A percentile compares a stretch with the other conserved stretches of the same genome.
phyloP scores from a whole-genome alignment of 2,113 vertebrate species.

The Hippocampus zosterae region DNA sequence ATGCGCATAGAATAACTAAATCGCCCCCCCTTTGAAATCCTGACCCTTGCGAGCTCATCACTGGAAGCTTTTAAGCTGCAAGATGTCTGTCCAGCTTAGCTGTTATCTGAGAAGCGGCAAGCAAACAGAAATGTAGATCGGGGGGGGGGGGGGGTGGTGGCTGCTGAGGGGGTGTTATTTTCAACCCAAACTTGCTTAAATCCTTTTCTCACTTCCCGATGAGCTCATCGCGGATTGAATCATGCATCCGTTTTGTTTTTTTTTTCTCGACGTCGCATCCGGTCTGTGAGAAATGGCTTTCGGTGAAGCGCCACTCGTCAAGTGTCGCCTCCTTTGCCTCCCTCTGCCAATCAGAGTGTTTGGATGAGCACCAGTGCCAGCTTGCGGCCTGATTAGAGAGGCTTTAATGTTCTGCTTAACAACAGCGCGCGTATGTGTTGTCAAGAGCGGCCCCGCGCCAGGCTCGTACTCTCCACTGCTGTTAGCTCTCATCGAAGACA shows the following conservation, averaged over 20 bases:
- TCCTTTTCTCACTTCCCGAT: neutral
- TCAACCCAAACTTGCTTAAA: conserved; percentile 1
- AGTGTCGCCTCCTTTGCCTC: conserved; percentile 2
- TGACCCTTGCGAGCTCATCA: conserved; percentile 23
- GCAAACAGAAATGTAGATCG: conserved; percentile 12
- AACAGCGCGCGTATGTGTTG: conserved; percentile 29
- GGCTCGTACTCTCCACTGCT: conserved; percentile 21
- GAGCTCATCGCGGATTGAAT: conserved; percentile 10
- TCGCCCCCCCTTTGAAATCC: conserved; percentile 18
- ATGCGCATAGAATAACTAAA: conserved; percentile 19
- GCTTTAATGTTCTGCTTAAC: conserved; percentile 48
- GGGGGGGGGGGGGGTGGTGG: too few species aligned
- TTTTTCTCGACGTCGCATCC: conserved; percentile 11
- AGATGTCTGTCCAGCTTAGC: conserved; percentile 34
- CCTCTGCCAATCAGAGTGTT: conserved; percentile 13
- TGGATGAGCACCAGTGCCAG: conserved; percentile 41
- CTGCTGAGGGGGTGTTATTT: conserved; percentile 21
- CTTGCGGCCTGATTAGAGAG: conserved; percentile 39
- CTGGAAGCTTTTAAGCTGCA: conserved; percentile 40
- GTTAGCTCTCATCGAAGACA: conserved; percentile 41
- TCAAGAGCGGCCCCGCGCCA: neutral
- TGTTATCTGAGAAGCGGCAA: conserved; percentile 27
- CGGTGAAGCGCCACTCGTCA: conserved; percentile 24
- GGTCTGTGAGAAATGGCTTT: conserved; percentile 34
- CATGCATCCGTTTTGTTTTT: conserved; percentile 25